Conservation (phyloP, 2,888 invertebrate species). For the Tortrix viridana region DNA sequence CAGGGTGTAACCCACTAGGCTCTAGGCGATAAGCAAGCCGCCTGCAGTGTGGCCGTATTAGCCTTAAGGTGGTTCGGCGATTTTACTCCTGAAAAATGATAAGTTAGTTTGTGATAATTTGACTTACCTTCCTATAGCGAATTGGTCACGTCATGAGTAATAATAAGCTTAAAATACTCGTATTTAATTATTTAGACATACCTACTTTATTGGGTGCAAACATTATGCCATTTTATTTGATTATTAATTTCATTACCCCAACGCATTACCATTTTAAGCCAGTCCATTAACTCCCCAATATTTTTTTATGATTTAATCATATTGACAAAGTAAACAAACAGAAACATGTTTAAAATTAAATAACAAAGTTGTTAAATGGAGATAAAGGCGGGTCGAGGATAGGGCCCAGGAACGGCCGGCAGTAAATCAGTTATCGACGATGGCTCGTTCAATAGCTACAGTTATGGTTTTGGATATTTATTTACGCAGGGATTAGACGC, state of each 20-base stretch:
- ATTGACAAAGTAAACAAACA: constrained; percentile 29
- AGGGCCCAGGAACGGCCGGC: constrained; percentile 28
- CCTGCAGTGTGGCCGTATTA: no score
- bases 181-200: background rate
- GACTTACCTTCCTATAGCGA: no score
- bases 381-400: constrained; percentile 25
- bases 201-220: no score
- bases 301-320: background rate
- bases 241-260: background rate
- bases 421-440: constrained; percentile 52
- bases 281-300: background rate
- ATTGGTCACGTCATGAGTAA: no score
- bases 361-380: constrained; percentile 28
- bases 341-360: constrained; percentile 27
- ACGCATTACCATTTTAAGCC: background rate
- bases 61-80: no score
- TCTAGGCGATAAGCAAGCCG: no score
- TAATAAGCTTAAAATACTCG: background rate
- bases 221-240: background rate
- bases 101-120: no score
- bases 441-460: constrained; percentile 43
- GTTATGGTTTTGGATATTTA: constrained; percentile 36
- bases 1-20: no score
- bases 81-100: no score
- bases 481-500: constrained; percentile 39